phyloP scores from a whole-genome alignment of 2,113 vertebrate species.

The Mastomys coucha region DNA sequence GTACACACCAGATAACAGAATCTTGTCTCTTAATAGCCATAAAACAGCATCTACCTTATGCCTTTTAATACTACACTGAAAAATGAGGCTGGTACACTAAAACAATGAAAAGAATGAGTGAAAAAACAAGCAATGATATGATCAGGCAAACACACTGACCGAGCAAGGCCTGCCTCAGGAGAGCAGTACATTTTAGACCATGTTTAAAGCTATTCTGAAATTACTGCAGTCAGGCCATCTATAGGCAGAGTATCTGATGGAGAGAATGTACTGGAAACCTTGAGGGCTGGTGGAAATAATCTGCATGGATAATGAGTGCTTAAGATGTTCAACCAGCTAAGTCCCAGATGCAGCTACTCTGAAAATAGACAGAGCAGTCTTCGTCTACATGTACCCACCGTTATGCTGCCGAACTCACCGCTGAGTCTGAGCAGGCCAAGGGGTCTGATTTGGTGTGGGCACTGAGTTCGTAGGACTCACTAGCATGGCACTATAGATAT shows the following conservation, averaged over 20 bases:
- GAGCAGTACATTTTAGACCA: neutral
- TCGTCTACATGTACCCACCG: neutral
- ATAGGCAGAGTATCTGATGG: too few species aligned
- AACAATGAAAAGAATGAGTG: neutral
- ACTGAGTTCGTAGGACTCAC: conserved; percentile 94
- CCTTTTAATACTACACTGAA: neutral
- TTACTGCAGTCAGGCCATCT: neutral
- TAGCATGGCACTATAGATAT: conserved; percentile 99
- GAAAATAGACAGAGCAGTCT: accelerated
- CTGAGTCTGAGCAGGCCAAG: conserved; percentile 89
- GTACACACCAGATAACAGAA: neutral
- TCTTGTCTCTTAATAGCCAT: neutral
- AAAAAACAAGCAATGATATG: neutral
- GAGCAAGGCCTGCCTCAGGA: neutral
- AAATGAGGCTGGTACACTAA: neutral
- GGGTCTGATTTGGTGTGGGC: conserved; percentile 92
- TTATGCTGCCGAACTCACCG: conserved; percentile 85
- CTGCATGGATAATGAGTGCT: neutral
- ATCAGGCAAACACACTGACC: neutral
- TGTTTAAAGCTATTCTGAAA: neutral
- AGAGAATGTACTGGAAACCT: neutral
- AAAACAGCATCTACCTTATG: neutral
- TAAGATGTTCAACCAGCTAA: neutral
- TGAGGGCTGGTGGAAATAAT: too few species aligned
- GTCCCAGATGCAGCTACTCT: neutral